Conservation (phyloP, 2,113 vertebrate species). For the Phylloscopus trochilus region DNA sequence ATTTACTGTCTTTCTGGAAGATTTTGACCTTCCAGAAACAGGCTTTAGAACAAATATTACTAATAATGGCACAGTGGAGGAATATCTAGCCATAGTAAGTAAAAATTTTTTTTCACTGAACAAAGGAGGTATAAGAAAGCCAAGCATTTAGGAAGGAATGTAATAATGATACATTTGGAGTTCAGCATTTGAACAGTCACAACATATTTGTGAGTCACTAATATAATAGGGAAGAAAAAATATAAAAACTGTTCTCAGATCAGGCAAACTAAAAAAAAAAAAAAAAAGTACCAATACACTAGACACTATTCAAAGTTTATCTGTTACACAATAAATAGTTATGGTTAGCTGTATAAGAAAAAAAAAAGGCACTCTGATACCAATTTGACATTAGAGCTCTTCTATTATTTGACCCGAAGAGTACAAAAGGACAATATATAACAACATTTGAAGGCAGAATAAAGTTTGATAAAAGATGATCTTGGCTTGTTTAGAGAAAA, state of each 20-base stretch:
- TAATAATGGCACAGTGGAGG: neutral
- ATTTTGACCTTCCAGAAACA: slow-evolving; percentile 31
- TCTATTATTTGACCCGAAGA: neutral
- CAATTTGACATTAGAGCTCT: neutral
- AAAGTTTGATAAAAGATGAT: neutral
- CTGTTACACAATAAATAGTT: neutral
- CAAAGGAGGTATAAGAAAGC: neutral
- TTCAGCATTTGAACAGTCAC: neutral
- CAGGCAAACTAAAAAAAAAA: neutral
- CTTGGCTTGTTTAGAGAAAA: slow-evolving; percentile 37
- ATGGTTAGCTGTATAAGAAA: neutral
- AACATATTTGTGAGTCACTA: neutral
- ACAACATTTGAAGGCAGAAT: neutral
- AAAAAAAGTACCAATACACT: neutral
- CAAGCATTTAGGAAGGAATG: neutral
- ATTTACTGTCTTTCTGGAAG: slow-evolving; percentile 24
- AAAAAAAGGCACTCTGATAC: neutral
- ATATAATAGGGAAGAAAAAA: neutral
- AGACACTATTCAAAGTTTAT: neutral
- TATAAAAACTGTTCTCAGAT: neutral
- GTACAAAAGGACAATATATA: neutral
- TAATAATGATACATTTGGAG: neutral
- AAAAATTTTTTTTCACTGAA: neutral
- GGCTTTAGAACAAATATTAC: slow-evolving; percentile 33
- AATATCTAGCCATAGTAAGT: neutral